phyloP scores from a whole-genome alignment of 2,113 vertebrate species.

The Syrmaticus mikado region DNA sequence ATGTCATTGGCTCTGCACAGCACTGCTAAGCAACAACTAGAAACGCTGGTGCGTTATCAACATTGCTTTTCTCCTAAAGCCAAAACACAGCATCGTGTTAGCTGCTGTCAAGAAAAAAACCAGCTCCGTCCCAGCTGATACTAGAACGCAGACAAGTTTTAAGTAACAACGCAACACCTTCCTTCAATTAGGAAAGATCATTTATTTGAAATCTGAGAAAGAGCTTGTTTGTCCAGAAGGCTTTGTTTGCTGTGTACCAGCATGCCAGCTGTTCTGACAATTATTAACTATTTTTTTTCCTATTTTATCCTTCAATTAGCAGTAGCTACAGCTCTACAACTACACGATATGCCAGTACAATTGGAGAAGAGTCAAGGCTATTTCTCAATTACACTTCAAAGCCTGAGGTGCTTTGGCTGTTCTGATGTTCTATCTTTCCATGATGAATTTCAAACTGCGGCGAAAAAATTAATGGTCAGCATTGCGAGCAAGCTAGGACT shows the following conservation, averaged over 20 bases:
- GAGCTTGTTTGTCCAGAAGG: not conserved
- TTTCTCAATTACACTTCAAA: not conserved
- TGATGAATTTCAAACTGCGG: not conserved
- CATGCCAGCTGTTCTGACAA: not conserved
- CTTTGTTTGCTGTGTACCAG: not conserved
- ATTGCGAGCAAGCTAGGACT: not conserved
- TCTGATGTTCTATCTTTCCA: not conserved
- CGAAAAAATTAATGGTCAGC: not conserved
- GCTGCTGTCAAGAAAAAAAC: not conserved
- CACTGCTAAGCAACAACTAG: no score
- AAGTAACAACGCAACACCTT: not conserved
- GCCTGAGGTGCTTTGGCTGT: not conserved
- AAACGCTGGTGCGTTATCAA: no score
- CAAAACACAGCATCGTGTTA: no score
- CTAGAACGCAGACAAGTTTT: not conserved
- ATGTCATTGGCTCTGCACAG: no score
- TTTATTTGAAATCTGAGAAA: not conserved
- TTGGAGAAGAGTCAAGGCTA: fast-evolving
- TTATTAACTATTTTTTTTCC: not conserved
- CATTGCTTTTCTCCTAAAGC: no score
- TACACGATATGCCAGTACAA: fast-evolving
- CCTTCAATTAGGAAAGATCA: not conserved
- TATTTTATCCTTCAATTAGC: not conserved
- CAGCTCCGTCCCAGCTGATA: not conserved
- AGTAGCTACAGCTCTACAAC: not conserved